Conservation (phyloP, 2,113 vertebrate species). For the Hippocampus guttulatus region DNA sequence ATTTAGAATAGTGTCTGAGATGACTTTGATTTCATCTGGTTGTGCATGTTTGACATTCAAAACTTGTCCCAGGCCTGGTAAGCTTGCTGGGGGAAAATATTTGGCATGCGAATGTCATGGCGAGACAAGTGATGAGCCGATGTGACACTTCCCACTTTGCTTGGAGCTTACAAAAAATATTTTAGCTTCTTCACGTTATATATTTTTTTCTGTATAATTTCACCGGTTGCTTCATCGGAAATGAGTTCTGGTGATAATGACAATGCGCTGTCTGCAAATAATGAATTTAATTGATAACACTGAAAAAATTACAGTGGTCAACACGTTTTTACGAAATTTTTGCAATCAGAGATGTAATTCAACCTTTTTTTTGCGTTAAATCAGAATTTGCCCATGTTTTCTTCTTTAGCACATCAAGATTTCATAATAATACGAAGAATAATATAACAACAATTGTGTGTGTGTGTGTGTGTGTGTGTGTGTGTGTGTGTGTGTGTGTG, state of each 20-base stretch:
- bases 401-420: too few species aligned
- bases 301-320: background rate
- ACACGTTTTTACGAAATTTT: too few species aligned
- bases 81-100: conserved; percentile 47
- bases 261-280: background rate
- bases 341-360: too few species aligned
- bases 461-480: too few species aligned
- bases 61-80: conserved; percentile 31
- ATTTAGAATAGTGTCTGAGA: conserved; percentile 21
- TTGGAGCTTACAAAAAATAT: background rate
- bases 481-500: too few species aligned
- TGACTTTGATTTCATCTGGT: conserved; percentile 44
- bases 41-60: conserved; percentile 50
- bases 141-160: conserved; percentile 14
- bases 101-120: conserved; percentile 33
- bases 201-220: background rate
- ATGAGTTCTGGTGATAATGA: background rate
- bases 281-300: background rate
- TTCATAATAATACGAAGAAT: too few species aligned
- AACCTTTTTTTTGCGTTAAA: too few species aligned
- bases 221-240: conserved; percentile 3
- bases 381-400: too few species aligned
- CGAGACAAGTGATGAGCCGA: conserved; percentile 23
- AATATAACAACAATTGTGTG: too few species aligned
- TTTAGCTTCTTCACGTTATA: background rate